Base-by-base conservation (phyloP, 1,140 invertebrate genomes). In the Teleopsis dalmanni region DNA sequence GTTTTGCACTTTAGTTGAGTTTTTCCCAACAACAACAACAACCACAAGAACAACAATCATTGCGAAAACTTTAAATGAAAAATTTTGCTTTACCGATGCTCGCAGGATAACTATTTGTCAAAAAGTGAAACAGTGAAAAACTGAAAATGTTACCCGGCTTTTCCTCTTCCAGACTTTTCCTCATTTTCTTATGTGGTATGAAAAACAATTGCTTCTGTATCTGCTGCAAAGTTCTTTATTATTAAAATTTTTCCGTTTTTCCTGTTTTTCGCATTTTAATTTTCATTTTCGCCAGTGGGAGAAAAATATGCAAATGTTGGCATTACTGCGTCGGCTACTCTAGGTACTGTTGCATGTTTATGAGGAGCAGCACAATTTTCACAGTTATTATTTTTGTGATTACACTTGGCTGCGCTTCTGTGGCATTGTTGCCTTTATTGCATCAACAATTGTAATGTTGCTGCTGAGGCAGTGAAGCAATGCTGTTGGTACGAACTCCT, bases 371-470 rank as follows among this genome's bases (percentile, higher is more conserved):
- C 36, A 47, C 26, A 22, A 47, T 35, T 47, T 47, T 47, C 35
- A 47, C 35, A 37, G 45, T 47, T 47, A 47, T 47, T 47, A 47
- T 47, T 27, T 18, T 38, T 26, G 22, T 25, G n/a, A 47, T 47
- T 47, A 47, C 33, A 37, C 11, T 35, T 47, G n/a, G 45, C 35
- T 47, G 14, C 23, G 21, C 19, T 18, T 47, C 34, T 14, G 25
- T 47, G 45, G 25, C 45, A 37, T 13, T 27, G 22, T 42, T 42
- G 40, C 16, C 14, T 8, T 8, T 26, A 14, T 42, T 42, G 22
- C 19, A 9, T n/a, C n/a, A n/a, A n/a, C 9, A 10, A 26, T 10
- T 43, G 27, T 23, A n/a, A 23, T 40, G 4, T 3, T 40, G 19
- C 19, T 21, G 31, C 14, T 27, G 25, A 43, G 10, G 25, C 7